Conservation (phyloP, 2,888 invertebrate genomes). For the Chironomus riparius region DNA sequence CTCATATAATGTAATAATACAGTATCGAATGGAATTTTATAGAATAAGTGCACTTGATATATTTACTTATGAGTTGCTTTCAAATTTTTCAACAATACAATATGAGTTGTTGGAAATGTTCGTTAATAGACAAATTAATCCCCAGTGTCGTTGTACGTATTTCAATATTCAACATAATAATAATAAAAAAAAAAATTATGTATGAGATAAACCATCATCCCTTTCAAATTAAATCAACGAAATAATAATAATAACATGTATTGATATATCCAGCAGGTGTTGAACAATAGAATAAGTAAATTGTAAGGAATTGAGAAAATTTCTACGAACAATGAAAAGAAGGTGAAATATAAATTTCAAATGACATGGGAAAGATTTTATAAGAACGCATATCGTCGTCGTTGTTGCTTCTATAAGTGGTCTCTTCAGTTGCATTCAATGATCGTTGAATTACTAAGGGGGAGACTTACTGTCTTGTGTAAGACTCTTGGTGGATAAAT, state of each 20-base stretch:
- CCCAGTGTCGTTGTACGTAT: not conserved
- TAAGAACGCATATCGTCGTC: conserved; percentile 2
- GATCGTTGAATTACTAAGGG: too few relatives aligned
- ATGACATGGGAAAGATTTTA: conserved; percentile 19
- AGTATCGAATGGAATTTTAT: not conserved
- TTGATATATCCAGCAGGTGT: conserved; percentile 16
- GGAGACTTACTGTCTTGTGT: not conserved
- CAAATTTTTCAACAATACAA: conserved; percentile 4
- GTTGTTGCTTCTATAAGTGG: conserved; percentile 6
- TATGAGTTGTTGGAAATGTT: not conserved
- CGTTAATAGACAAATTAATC: conserved; percentile 18
- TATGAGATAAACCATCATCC: too few relatives aligned
- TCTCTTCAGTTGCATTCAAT: conserved; percentile 21
- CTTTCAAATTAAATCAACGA: too few relatives aligned
- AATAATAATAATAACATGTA: too few relatives aligned
- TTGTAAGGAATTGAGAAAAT: not conserved
- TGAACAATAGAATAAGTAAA: conserved; percentile 11
- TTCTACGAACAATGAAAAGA: conserved; percentile 9
- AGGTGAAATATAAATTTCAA: conserved; percentile 21
- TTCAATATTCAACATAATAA: too few relatives aligned
- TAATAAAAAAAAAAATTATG: too few relatives aligned
- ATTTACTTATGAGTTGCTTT: conserved; percentile 8
- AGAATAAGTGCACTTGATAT: conserved; percentile 13
- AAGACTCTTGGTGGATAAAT: not conserved
- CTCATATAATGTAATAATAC: not conserved